A percentile compares a stretch with the other conserved stretches of the same genome.
Conservation (phyloP, 2,888 invertebrate species). For the Drosophila ustulata region DNA sequence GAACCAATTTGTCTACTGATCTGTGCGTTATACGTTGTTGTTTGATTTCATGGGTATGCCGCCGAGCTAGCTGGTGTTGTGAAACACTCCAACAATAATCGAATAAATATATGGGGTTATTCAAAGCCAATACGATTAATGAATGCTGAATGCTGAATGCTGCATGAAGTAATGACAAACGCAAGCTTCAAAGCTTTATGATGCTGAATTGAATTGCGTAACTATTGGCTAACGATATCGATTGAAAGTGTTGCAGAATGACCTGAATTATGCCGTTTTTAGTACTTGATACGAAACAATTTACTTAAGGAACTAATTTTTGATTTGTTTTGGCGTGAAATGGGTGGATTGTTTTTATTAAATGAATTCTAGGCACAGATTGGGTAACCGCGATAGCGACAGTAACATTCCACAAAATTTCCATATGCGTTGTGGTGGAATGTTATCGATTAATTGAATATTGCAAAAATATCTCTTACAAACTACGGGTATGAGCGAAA, state of each 20-base stretch:
- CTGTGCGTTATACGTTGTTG: constrained; percentile 62
- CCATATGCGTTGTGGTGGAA: constrained; percentile 77
- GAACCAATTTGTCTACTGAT: constrained; percentile 63
- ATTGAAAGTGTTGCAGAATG: constrained; percentile 49
- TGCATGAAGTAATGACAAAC: constrained; percentile 44
- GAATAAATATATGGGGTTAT: constrained; percentile 39
- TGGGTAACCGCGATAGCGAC: constrained; percentile 86
- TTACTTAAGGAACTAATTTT: constrained; percentile 54
- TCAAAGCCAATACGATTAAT: constrained; percentile 44
- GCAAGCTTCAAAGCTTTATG: constrained; percentile 63
- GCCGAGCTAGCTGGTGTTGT: constrained; percentile 45
- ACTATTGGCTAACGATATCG: constrained; percentile 33
- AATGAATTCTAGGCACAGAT: constrained; percentile 85
- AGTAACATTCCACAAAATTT: constrained; percentile 85
- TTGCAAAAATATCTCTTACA: constrained; percentile 43
- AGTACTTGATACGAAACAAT: constrained; percentile 39
- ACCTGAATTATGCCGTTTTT: constrained; percentile 61
- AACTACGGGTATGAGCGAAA: constrained; percentile 32
- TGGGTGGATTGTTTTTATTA: constrained; percentile 42
- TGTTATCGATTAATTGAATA: constrained; percentile 34
- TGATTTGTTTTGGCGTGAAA: constrained; percentile 37
- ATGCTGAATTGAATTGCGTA: constrained; percentile 27
- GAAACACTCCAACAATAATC: constrained; percentile 31
- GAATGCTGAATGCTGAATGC: constrained; percentile 32
- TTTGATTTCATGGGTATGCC: constrained; percentile 56